Percentiles rank a stretch among this genome's conserved stretches.
phyloP scores from a whole-genome alignment of 2,888 invertebrate genomes.

The Orthosia incerta region DNA sequence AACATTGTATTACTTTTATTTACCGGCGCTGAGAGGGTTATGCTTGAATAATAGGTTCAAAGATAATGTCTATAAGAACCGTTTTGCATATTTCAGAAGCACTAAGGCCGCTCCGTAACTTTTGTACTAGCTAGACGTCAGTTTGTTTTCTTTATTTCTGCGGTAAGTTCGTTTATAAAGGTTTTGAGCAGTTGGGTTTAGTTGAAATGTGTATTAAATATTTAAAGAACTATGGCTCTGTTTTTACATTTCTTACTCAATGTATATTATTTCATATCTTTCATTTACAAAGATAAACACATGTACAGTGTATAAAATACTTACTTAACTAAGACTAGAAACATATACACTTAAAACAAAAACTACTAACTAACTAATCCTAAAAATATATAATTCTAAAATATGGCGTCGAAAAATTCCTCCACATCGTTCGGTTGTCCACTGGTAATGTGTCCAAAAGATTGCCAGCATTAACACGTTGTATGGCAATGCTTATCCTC shows the following conservation, averaged over 20 bases:
- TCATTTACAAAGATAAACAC: too few relatives aligned
- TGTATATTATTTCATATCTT: too few relatives aligned
- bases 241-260: background rate
- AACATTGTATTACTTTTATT: conserved; percentile 69
- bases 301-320: too few relatives aligned
- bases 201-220: conserved; percentile 23
- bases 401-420: too few relatives aligned
- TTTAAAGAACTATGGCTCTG: conserved; percentile 6
- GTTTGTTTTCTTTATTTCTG: conserved; percentile 49
- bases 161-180: conserved; percentile 31
- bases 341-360: too few relatives aligned
- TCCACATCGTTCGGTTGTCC: too few relatives aligned
- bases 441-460: too few relatives aligned
- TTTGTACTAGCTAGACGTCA: conserved; percentile 46
- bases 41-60: conserved; percentile 63
- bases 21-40: conserved; percentile 56
- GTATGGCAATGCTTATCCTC: too few relatives aligned
- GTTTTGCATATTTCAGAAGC: conserved; percentile 72
- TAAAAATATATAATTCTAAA: too few relatives aligned
- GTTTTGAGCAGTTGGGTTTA: conserved; percentile 17
- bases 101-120: conserved; percentile 63
- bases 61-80: conserved; percentile 70
- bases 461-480: too few relatives aligned
- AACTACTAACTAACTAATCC: too few relatives aligned
- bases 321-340: too few relatives aligned